These are phyloP conservation scores for Mastomys coucha DNA, from an alignment of 2,113 vertebrate genomes.

Conservation along the genomic window DNA sequence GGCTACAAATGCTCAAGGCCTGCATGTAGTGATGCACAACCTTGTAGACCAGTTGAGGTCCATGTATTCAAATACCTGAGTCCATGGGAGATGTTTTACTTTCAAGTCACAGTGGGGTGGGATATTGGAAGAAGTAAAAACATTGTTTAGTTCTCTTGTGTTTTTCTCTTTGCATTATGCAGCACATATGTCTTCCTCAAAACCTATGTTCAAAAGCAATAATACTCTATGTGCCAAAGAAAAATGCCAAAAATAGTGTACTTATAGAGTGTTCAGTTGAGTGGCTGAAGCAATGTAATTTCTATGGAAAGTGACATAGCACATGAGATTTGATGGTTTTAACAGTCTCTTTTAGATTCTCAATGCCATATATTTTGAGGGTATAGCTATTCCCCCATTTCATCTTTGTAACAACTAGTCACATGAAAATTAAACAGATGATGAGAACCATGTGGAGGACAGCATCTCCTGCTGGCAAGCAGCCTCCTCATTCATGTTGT, in stretches of 20 bases:
- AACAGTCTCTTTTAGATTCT: not conserved
- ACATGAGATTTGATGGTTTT: conserved; percentile 26
- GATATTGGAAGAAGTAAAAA: not conserved
- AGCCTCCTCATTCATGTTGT: not conserved
- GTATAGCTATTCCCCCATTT: not conserved
- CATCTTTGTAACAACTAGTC: not conserved
- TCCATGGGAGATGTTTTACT: not conserved
- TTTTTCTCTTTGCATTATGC: not conserved
- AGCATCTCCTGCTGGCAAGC: not conserved
- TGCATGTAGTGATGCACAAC: not conserved
- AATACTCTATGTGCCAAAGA: not conserved
- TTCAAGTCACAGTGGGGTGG: not conserved
- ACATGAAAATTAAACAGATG: not conserved
- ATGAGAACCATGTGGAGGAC: not conserved
- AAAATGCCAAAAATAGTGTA: not conserved
- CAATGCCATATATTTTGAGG: not conserved
- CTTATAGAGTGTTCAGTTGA: not conserved
- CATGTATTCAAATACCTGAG: not conserved
- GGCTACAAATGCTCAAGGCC: not conserved
- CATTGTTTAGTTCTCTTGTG: not conserved
- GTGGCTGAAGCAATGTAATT: not conserved
- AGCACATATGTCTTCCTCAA: not conserved
- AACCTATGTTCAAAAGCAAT: not conserved
- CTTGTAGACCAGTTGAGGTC: not conserved
- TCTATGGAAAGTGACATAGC: not conserved